Evolutionary conservation across 2,113 vertebrate genomes (phyloP).

Genomic region (Oryctolagus cuniculus): DNA sequence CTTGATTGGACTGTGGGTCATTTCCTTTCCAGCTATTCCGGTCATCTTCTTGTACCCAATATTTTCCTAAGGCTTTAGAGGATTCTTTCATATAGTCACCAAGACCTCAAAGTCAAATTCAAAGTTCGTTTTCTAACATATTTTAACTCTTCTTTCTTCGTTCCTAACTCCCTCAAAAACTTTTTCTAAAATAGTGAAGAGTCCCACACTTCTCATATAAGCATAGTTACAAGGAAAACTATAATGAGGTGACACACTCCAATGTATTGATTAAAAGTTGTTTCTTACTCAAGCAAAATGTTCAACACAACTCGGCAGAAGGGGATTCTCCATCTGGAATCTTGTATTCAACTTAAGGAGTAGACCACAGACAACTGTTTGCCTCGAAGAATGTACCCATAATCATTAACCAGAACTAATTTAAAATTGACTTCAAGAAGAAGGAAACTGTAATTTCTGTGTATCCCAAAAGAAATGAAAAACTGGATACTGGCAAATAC

Average conservation of each 20-base stretch:
- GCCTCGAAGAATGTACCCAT: too few relatives aligned
- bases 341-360: neutral
- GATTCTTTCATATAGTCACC: neutral
- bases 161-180: neutral
- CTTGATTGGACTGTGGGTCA: neutral
- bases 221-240: neutral
- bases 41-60: neutral
- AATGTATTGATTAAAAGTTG: neutral
- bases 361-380: neutral
- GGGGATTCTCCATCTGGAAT: neutral
- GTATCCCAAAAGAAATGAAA: neutral
- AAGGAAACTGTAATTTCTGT: neutral
- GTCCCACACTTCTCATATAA: neutral
- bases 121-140: neutral
- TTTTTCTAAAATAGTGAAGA: neutral
- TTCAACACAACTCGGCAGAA: neutral
- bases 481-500: neutral
- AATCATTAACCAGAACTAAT: neutral
- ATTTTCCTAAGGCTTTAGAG: neutral
- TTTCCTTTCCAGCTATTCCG: neutral
- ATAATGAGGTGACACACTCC: neutral
- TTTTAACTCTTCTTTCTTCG: conserved; percentile 20
- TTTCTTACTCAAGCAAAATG: neutral
- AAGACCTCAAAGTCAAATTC: neutral
- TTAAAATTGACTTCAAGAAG: neutral